Percentiles rank a stretch among this genome's conserved stretches.
These are phyloP conservation scores for Hirudo medicinalis DNA, from an alignment of 1,140 invertebrate species.

Conservation along the genomic window DNA sequence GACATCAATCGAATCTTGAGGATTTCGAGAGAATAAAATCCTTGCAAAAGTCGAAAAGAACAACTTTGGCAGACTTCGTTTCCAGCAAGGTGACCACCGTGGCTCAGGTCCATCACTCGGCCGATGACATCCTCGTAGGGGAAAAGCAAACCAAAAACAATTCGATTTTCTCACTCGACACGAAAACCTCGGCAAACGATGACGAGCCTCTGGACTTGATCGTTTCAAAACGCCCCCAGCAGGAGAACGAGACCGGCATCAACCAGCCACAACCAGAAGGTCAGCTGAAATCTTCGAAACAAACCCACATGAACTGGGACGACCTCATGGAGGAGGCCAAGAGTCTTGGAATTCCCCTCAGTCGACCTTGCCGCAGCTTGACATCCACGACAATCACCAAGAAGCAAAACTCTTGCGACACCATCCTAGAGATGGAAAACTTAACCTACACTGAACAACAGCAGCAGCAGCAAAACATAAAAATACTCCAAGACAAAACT, in stretches of 20 bases:
- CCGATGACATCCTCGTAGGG: slow-evolving; percentile 2
- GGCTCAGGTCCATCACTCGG: slow-evolving; percentile 10
- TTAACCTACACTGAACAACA: background rate
- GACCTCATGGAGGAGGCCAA: slow-evolving; percentile 22
- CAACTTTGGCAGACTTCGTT: slow-evolving; percentile 13
- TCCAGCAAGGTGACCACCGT: slow-evolving; percentile 16
- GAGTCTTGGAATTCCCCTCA: slow-evolving; percentile 20
- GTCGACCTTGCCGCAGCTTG: slow-evolving; percentile 3
- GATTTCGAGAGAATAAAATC: background rate
- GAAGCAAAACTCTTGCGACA: no score
- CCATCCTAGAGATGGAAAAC: no score
- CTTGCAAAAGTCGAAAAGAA: background rate
- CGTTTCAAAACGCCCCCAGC: no score
- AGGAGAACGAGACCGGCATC: no score
- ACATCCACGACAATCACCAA: background rate
- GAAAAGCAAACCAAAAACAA: background rate
- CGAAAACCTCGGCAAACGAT: background rate
- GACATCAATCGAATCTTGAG: background rate
- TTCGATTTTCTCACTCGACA: no score
- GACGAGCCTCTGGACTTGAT: background rate
- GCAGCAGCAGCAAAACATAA: no score
- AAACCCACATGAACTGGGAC: slow-evolving; percentile 22
- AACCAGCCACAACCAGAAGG: no score
- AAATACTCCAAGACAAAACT: background rate
- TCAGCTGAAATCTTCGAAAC: slow-evolving; percentile 5